Conservation (phyloP, 1,140 invertebrate species). For the Nephila pilipes region DNA sequence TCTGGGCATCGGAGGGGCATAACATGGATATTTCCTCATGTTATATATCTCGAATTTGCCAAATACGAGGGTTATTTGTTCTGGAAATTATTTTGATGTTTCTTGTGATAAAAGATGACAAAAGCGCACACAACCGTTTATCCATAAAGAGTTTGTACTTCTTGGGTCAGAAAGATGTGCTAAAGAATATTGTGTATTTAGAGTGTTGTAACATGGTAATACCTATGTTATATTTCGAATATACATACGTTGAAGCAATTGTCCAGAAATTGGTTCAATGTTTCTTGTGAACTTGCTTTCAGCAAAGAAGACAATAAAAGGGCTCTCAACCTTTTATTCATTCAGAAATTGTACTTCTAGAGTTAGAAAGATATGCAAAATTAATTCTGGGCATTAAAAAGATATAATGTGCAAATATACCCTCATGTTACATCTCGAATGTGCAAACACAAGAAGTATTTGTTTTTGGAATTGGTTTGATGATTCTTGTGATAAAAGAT, state of each 20-base stretch:
- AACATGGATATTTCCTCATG: not conserved
- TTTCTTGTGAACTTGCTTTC: too few relatives aligned
- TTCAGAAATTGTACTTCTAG: not conserved
- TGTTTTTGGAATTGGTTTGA: not conserved
- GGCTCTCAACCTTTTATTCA: constrained; percentile 49
- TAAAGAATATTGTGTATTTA: not conserved
- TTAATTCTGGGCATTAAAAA: not conserved
- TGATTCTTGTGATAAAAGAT: not conserved
- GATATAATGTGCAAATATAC: not conserved
- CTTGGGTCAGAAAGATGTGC: constrained; percentile 53
- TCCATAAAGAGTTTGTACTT: too few relatives aligned
- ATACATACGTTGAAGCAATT: not conserved
- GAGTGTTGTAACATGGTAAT: not conserved
- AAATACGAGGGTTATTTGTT: too few relatives aligned
- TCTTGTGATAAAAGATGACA: too few relatives aligned
- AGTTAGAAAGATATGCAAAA: constrained; percentile 60
- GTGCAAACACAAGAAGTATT: not conserved
- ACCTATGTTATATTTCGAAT: not conserved
- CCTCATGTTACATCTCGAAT: not conserved
- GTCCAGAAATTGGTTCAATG: too few relatives aligned
- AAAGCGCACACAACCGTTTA: too few relatives aligned
- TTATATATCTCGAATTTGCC: not conserved
- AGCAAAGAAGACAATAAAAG: too few relatives aligned
- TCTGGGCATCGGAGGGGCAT: not conserved
- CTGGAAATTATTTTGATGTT: too few relatives aligned